Base-by-base conservation (phyloP, 2,888 invertebrate genomes). In the Plebejus argus region DNA sequence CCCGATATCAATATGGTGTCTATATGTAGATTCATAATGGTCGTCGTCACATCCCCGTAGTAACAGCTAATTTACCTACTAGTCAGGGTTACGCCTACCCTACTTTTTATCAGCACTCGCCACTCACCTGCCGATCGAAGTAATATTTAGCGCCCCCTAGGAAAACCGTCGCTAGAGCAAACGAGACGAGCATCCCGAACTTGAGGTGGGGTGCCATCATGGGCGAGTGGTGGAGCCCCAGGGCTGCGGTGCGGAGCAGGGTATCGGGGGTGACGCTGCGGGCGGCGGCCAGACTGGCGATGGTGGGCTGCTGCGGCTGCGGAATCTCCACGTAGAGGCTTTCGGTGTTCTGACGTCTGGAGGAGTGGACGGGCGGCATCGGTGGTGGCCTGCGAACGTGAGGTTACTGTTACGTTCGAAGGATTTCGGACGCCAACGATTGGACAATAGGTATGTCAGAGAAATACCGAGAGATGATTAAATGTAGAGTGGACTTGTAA, bases 121-220 rank as follows among this genome's bases (percentile, higher is more conserved):
- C 7, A 80, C 86, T 84, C 28, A 95, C 95, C 91, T 96, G 95
- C 83, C 95, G 94, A 85, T 96, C 96, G 80, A 97, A 96, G 85
- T 96, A 97, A 86, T 96, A 96, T 89, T 96, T 97, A 35, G 96
- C 96, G 45, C 96, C 96, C 0, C 96, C 96, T 76, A 97, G 92
- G 84, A 97, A 96, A 58, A 96, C 95, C 0, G 96, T 95, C 1
- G 96, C 95, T 72, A 97, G 87, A 18, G 96, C 96, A 83, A 97
- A 95, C 0, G 96, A 96, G 61, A 96, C 96, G 91, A 97, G 96
- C 91, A 97, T 95, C 77, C 96, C 96, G 85, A 95, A 96, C 89
- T 96, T 96, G 75, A 96, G 89, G 81, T 96, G 95, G 20, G 95
- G 94, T 15, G 95, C 95, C 86, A 95, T 91, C 85, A 95, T 86